These are phyloP conservation scores for Eleginops maclovinus DNA, from an alignment of 2,113 vertebrate genomes.

Conservation along the genomic window DNA sequence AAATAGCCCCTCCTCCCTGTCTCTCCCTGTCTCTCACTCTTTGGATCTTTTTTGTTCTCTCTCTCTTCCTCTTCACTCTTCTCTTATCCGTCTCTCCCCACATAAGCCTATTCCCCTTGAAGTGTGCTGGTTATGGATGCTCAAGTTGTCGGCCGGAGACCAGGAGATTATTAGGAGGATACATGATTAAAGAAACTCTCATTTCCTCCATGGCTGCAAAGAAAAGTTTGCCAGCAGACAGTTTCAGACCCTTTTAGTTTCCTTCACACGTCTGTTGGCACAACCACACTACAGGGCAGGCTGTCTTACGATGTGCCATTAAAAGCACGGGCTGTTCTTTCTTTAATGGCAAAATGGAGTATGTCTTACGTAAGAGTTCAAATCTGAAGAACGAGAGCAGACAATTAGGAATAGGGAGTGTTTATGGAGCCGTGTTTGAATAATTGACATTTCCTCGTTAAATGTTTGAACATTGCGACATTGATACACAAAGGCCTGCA, in stretches of 20 bases:
- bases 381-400: constrained; percentile 5
- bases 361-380: not conserved
- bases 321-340: constrained; percentile 33
- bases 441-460: not conserved
- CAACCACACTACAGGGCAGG: constrained; percentile 16
- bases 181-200: constrained; percentile 73
- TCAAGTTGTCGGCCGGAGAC: constrained; percentile 72
- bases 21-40: constrained; percentile 25
- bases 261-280: constrained; percentile 41
- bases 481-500: no score
- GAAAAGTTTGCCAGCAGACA: constrained; percentile 50
- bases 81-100: constrained; percentile 47
- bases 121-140: constrained; percentile 77
- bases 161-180: constrained; percentile 76
- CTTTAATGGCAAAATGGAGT: constrained; percentile 30
- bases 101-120: constrained; percentile 72
- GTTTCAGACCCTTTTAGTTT: constrained; percentile 48
- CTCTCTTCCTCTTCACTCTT: constrained; percentile 14
- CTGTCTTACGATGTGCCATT: constrained; percentile 38
- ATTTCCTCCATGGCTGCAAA: constrained; percentile 46
- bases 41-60: constrained; percentile 31
- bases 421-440: not conserved
- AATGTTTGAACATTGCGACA: not conserved
- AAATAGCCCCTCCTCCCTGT: constrained; percentile 24
- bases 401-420: not conserved